These are phyloP conservation scores for Trichomycterus rosablanca DNA, from an alignment of 2,113 vertebrate genomes.

Conservation along the genomic window DNA sequence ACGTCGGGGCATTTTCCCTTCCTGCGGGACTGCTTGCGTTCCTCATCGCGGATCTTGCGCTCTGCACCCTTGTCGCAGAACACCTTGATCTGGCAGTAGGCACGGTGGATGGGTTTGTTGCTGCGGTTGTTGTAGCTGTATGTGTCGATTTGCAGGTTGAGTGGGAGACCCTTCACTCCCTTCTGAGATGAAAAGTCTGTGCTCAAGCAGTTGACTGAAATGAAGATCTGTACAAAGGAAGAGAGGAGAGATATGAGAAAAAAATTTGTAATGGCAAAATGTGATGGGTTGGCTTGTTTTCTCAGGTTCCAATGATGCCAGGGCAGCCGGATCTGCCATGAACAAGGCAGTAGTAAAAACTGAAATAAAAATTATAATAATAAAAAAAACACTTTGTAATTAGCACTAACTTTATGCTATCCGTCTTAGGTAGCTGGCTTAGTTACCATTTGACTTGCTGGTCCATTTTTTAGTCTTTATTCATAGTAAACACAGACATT, in stretches of 20 bases:
- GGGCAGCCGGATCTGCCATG: too few relatives aligned
- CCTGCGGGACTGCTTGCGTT: slow-evolving; percentile 95
- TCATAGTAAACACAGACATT: too few relatives aligned
- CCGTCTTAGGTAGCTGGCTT: too few relatives aligned
- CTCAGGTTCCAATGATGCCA: too few relatives aligned
- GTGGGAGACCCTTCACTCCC: slow-evolving; percentile 92
- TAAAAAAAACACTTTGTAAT: too few relatives aligned
- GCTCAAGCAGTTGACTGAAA: slow-evolving; percentile 97
- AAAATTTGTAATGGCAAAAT: not conserved
- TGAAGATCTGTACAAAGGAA: slow-evolving; percentile 80
- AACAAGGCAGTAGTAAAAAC: too few relatives aligned
- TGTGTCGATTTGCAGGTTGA: slow-evolving; percentile 96
- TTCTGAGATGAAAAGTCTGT: slow-evolving; percentile 99
- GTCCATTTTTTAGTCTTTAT: too few relatives aligned
- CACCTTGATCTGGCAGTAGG: slow-evolving; percentile 97
- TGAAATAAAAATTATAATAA: too few relatives aligned
- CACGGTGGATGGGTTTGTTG: slow-evolving; percentile 95
- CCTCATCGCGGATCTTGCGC: slow-evolving; percentile 96
- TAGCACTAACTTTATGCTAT: too few relatives aligned
- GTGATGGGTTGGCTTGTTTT: too few relatives aligned
- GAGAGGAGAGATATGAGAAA: not conserved
- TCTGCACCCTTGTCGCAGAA: slow-evolving; percentile 98
- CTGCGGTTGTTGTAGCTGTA: slow-evolving; percentile 99
- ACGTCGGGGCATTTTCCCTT: slow-evolving; percentile 86
- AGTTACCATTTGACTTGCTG: too few relatives aligned